Evolutionary conservation across 2,888 invertebrate genomes (phyloP), one percentile per base, ranked within the genome.

Genomic region (Galerucella pusilla): DNA sequence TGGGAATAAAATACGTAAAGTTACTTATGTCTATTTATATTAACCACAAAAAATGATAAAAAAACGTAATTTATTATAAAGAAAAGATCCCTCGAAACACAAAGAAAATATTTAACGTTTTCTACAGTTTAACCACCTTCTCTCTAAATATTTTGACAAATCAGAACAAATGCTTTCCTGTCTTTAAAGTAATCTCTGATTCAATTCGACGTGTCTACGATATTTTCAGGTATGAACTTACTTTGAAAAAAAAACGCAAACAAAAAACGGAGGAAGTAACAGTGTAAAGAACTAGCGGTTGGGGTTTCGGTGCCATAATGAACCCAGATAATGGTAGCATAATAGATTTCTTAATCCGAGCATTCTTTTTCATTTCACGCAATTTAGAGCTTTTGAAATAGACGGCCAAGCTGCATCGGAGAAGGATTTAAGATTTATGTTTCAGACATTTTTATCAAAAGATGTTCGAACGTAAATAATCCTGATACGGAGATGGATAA

Each of bases 111-210:
- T 14, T 52, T 14, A 54, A 10, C 57, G 7, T 20, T 52, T 57
- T 57, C 57, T 20, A 20, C 3, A 20, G 57, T 57, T 63, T 63
- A 35, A 35, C 35, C 67, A 54, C 67, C 67, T 67, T 67, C 49
- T 28, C 65, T 46, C 35, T 64, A 73, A 78, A 78, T 78, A 80
- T 80, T 78, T 80, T 80, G 79, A 80, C 79, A 77, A 76, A 78
- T 79, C 78, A 77, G 71, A 77, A 80, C 77, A 76, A 79, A 80
- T 74, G 75, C 59, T 78, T 80, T 80, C 78, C 79, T 75, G 75
- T 75, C 75, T 71, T 72, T 54, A 4, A 25, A 45, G 16, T 68
- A 28, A 67, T 49, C 64, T 60, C 57, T 49, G 78, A 81, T 79
- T 73, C 68, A 79, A 80, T 81, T 80, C 73, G 71, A 75, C 74